Base-by-base conservation (phyloP, 2,888 invertebrate species). In the Lithophane leautieri region DNA sequence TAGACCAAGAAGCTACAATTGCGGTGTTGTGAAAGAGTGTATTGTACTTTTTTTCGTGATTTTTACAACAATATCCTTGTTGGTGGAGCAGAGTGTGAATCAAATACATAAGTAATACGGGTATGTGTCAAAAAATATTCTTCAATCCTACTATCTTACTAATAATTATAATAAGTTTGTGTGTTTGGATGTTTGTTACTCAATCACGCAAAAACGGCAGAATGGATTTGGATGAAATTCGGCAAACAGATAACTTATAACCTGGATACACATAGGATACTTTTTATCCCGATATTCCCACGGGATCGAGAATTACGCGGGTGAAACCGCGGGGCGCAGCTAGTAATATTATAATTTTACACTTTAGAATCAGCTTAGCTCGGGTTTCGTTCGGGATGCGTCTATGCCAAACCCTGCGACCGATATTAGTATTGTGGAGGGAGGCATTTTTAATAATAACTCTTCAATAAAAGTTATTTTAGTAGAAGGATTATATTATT, bases 91-190 rank as follows among this genome's bases (percentile, higher is more conserved):
- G 11, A 47, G 1, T 47, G 16, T 19, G 12, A 47, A 34, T 42
- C 0, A n/a, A 42, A 42, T 28, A 2, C n/a, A n/a, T n/a, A 34
- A 3, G 34, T 34, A n/a, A 25, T 42, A 62, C 25, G 14, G 61
- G 79, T 79, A 67, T 7, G 72, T 62, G n/a, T 42, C 11, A n/a
- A 34, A n/a, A 8, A 28, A 22, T 8, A 52, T n/a, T 22, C 3
- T 42, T 58, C 2, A 69, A 4, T n/a, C n/a, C n/a, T n/a, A n/a
- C n/a, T n/a, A n/a, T n/a, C n/a, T n/a, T n/a, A n/a, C n/a, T n/a
- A n/a, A n/a, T n/a, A n/a, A n/a, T n/a, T n/a, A n/a, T n/a, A n/a
- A n/a, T n/a, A n/a, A n/a, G n/a, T n/a, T n/a, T n/a, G n/a, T n/a
- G n/a, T n/a, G n/a, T n/a, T n/a, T n/a, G n/a, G n/a, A n/a, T n/a